Conservation (phyloP, 2,113 vertebrate species). For the Oceanites oceanicus region DNA sequence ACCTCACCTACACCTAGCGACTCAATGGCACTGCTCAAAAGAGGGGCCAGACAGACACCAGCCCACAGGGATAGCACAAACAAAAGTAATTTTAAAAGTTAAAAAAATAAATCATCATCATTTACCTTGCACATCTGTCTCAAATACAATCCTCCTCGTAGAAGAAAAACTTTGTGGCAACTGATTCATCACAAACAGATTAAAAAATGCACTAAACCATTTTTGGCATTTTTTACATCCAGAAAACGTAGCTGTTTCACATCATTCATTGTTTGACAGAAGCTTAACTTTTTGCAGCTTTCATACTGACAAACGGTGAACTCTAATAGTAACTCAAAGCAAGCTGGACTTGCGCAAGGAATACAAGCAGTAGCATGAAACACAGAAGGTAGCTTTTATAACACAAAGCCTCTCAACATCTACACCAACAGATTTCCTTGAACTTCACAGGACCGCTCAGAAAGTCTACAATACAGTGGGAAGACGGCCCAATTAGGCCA, state of each 20-base stretch:
- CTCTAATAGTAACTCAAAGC: background rate
- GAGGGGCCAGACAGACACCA: background rate
- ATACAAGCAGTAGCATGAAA: background rate
- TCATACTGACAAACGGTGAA: background rate
- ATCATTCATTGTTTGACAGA: background rate
- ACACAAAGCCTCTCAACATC: background rate
- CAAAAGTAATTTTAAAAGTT: background rate
- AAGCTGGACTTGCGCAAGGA: background rate
- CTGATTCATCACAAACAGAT: background rate
- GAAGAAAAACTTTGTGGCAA: background rate
- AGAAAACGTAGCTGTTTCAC: background rate
- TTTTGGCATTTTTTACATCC: background rate
- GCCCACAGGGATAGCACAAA: background rate
- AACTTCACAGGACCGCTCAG: background rate
- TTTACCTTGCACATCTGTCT: background rate
- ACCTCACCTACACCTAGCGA: background rate
- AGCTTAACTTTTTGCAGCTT: background rate
- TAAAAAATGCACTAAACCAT: background rate
- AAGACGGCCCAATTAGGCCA: background rate
- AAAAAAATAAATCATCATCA: rapidly evolving
- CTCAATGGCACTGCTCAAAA: background rate
- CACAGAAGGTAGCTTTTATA: background rate
- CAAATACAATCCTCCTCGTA: background rate
- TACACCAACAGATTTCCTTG: background rate
- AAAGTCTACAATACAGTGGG: background rate